These are phyloP conservation scores for Caenorhabditis virilis DNA, from an alignment of 2,888 invertebrate species.

Conservation along the genomic window DNA sequence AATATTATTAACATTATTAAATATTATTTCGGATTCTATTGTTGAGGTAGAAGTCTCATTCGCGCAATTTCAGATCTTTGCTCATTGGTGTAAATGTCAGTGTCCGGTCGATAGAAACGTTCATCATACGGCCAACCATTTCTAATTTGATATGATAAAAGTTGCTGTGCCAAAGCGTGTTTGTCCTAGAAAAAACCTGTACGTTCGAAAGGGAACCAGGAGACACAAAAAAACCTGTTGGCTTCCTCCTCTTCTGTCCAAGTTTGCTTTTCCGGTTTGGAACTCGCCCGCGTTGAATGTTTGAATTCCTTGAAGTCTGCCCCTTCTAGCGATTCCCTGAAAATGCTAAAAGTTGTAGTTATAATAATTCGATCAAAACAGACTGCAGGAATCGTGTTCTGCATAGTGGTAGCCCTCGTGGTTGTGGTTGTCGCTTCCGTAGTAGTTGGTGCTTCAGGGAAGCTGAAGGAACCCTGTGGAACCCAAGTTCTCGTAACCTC, in stretches of 20 bases:
- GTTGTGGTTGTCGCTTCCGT: conserved; percentile 14
- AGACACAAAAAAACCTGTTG: neutral
- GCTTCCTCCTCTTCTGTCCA: conserved; percentile 13
- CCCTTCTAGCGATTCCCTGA: conserved; percentile 18
- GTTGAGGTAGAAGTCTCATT: conserved; percentile 30
- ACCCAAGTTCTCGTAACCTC: conserved; percentile 26
- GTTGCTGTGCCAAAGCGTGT: conserved; percentile 53
- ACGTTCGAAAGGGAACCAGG: neutral
- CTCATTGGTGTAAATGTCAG: conserved; percentile 34
- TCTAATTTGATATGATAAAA: conserved; percentile 61
- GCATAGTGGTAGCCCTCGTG: conserved; percentile 6
- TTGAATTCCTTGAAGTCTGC: conserved; percentile 22
- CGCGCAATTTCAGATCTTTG: conserved; percentile 34
- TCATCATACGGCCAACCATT: conserved; percentile 68
- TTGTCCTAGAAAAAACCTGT: conserved; percentile 27
- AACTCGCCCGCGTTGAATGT: conserved; percentile 15
- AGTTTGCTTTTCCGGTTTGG: conserved; percentile 22
- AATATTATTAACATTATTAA: no score
- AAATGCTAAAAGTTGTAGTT: conserved; percentile 10
- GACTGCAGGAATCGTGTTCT: neutral
- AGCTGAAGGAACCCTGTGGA: conserved; percentile 16
- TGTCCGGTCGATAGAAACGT: conserved; percentile 58
- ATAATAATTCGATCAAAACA: no score
- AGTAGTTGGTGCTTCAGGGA: conserved; percentile 18
- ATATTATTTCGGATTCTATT: no score